These are phyloP conservation scores for Chauna torquata DNA, from an alignment of 2,113 vertebrate genomes.

Conservation along the genomic window DNA sequence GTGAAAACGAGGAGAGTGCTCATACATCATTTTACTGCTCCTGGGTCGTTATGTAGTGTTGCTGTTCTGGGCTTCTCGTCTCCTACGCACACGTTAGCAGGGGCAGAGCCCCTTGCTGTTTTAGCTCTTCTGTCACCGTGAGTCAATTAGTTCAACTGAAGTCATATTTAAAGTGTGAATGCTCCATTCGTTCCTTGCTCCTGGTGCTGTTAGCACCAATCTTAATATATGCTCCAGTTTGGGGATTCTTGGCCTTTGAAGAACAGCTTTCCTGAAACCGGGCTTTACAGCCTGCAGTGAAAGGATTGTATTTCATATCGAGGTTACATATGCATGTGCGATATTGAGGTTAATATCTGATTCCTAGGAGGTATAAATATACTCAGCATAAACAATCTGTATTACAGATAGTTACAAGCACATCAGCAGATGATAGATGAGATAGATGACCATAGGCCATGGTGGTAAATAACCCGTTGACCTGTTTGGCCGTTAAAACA, in stretches of 20 bases:
- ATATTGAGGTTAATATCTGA: not conserved
- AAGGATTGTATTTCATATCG: not conserved
- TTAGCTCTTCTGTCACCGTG: not conserved
- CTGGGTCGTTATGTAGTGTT: not conserved
- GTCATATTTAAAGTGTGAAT: not conserved
- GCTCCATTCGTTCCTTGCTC: not conserved
- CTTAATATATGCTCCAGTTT: not conserved
- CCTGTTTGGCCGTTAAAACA: not conserved
- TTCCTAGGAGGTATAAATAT: not conserved
- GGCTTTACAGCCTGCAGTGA: not conserved
- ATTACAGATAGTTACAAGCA: not conserved
- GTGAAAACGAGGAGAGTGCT: slow-evolving; percentile 37
- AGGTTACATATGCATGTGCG: fast-evolving
- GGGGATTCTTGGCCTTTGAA: not conserved
- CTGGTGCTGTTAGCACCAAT: not conserved
- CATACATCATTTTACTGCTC: slow-evolving; percentile 56
- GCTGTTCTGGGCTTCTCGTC: not conserved
- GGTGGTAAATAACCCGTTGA: not conserved
- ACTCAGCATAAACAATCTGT: not conserved
- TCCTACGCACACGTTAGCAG: not conserved
- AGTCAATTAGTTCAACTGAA: not conserved
- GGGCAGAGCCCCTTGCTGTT: not conserved
- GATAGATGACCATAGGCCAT: not conserved
- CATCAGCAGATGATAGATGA: not conserved
- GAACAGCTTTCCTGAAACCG: not conserved